Base-by-base conservation (phyloP, 1,140 invertebrate genomes). In the Halyomorpha halys region DNA sequence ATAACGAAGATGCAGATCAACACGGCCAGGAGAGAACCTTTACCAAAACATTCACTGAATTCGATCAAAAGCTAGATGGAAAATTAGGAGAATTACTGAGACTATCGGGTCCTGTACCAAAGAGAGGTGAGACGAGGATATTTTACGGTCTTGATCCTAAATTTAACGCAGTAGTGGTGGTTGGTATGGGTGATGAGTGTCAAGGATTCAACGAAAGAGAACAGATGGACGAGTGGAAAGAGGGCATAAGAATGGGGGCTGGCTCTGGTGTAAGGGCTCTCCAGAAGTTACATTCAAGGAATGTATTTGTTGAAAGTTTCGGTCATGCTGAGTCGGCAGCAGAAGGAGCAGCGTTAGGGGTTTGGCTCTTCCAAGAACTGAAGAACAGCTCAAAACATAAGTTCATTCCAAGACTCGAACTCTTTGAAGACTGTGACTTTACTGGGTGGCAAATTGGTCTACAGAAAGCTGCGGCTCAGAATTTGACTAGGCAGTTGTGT, bases 381-480 rank as follows among this genome's bases (percentile, higher is more conserved):
- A 82, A 81, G 71, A 69, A 70, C 27, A 68, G 72, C 56, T 70
- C 76, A 16, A 49, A 64, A 6, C 54, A 63, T 1, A 39, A 39
- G 13, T 39, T 39, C 13, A 61, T 67, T 19, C 68, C 68, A 6
- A 56, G 64, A 34, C 25, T 69, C 23, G 64, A 61, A 4, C 23
- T 70, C 21, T 65, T 66, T 59, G 64, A 65, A 45, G 73, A 75
- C 66, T 74, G 72, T 59, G 74, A 75, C 65, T 76, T 70, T 70
- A 75, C 71, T 8, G 74, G 76, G 14, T 85, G 82, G 82, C 71
- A 76, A 63, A 75, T 75, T 67, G 84, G 84, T 9, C 54, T 74
- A 9, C 71, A 77, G 39, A 74, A 81, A 66, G 83, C 81, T 4
- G 77, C 81, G 30, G 80, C 80, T 6, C 84, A 86, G 69, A 84